A percentile compares a stretch with the other conserved stretches of the same genome.
Evolutionary conservation across 2,797 vertebrate genomes (phyloP).

Genomic region (Sebastes reedi): DNA sequence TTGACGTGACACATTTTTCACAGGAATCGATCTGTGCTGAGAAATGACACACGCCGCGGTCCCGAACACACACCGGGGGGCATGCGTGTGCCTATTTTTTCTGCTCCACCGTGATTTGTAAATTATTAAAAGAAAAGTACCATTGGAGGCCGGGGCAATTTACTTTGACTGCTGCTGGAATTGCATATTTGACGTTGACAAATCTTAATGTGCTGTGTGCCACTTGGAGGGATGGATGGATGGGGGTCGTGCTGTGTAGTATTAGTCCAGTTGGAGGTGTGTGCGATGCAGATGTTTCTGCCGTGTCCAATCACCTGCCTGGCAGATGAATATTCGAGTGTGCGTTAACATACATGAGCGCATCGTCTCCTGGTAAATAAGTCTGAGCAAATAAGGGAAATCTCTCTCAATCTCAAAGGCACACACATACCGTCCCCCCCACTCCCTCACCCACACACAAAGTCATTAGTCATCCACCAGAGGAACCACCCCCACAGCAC

Average conservation of each 20-base stretch:
- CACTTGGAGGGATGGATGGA: not conserved
- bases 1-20: constrained; percentile 38
- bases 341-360: not conserved
- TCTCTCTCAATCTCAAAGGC: not conserved
- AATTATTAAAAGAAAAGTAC: constrained; percentile 57
- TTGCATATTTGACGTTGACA: constrained; percentile 58
- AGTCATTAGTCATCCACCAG: constrained; percentile 56
- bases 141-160: constrained; percentile 44
- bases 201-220: constrained; percentile 26
- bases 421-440: not conserved
- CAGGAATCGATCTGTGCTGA: constrained; percentile 25
- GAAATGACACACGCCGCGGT: constrained; percentile 29
- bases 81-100: constrained; percentile 29
- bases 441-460: not conserved
- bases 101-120: constrained; percentile 45
- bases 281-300: not conserved
- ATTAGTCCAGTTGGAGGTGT: not conserved
- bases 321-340: not conserved
- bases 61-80: not conserved
- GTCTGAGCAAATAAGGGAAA: constrained; percentile 17
- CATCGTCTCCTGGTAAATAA: constrained; percentile 31
- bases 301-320: not conserved
- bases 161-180: constrained; percentile 52
- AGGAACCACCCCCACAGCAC: constrained; percentile 39
- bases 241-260: not conserved